phyloP scores from a whole-genome alignment of 2,888 invertebrate genomes.

The Carabus problematicus region DNA sequence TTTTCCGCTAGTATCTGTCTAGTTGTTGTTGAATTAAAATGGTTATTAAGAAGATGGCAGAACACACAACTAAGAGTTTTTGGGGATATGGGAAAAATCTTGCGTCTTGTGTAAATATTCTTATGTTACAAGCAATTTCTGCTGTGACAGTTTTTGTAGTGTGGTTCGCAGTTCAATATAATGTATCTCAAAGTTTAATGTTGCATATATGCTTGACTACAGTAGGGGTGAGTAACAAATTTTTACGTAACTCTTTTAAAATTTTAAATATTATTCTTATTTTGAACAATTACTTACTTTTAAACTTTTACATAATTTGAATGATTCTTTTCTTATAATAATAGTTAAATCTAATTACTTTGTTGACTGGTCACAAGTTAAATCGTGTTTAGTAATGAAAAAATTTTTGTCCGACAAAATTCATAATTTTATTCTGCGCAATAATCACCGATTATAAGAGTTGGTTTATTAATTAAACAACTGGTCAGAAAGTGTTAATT shows the following conservation, averaged over 20 bases:
- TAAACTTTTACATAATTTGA: too few species aligned
- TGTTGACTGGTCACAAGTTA: too few species aligned
- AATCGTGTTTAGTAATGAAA: too few species aligned
- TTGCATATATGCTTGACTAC: constrained; percentile 56
- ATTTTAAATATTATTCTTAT: not conserved
- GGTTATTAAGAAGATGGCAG: constrained; percentile 1
- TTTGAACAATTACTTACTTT: too few species aligned
- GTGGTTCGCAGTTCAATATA: constrained; percentile 45
- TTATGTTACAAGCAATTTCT: constrained; percentile 47
- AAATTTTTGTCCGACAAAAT: too few species aligned
- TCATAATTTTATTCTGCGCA: too few species aligned
- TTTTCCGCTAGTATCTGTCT: not conserved
- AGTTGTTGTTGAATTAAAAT: constrained; percentile 16
- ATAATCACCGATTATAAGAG: too few species aligned
- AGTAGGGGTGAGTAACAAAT: constrained; percentile 52
- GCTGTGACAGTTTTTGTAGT: constrained; percentile 45
- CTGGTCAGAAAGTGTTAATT: too few species aligned
- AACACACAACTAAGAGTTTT: constrained; percentile 4
- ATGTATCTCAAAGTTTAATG: constrained; percentile 41
- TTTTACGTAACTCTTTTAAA: not conserved
- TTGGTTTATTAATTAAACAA: too few species aligned
- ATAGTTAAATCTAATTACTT: too few species aligned
- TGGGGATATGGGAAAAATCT: constrained; percentile 40
- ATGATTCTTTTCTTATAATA: too few species aligned
- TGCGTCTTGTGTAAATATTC: constrained; percentile 44